Base-by-base conservation (phyloP, 2,888 invertebrate genomes). In the Herminia tarsipennalis region DNA sequence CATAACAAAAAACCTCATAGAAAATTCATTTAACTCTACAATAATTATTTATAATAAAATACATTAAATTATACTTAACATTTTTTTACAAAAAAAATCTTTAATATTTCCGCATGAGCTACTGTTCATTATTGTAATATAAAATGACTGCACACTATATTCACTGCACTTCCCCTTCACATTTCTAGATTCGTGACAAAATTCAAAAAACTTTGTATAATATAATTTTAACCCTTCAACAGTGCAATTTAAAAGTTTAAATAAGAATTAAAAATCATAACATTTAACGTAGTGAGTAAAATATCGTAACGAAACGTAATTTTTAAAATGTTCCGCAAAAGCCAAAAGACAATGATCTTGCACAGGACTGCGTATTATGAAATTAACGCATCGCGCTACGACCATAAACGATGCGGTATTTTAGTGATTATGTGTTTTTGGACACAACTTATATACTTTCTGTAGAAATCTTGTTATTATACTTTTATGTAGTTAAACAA, bases 131-230 rank as follows among this genome's bases (percentile, higher is more conserved):
- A 50, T 46, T 43, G 49, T 55, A 53, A 60, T 68, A 50, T 46
- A 67, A 67, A 68, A 65, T 61, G 66, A 54, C 38, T 55, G 57
- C 41, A 49, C 27, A 47, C 57, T 61, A 57, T 53, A 46, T 61
- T 36, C 53, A 48, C 53, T 33, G 50, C 47, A 44, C 52, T 38
- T 17, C 30, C n/a, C n/a, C n/a, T 18, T 18, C 12, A 67, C 46
- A 47, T 64, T 63, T 49, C 45, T 60, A 46, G 38, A 41, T 49
- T 43, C 55, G 47, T 63, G 55, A 58, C 59, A 48, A 67, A 51
- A 58, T 67, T 51, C 35, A 43, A 28, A 36, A 67, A 63, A 50
- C 50, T 29, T 18, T 39, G 46, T 41, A 46, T 55, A 41, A 51
- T 48, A 63, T 45, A 57, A 66, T 57, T 42, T 49, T 35, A n/a